Percentiles rank a stretch among this genome's conserved stretches.
phyloP scores from a whole-genome alignment of 2,797 vertebrate species.

The Staurois parvus region DNA sequence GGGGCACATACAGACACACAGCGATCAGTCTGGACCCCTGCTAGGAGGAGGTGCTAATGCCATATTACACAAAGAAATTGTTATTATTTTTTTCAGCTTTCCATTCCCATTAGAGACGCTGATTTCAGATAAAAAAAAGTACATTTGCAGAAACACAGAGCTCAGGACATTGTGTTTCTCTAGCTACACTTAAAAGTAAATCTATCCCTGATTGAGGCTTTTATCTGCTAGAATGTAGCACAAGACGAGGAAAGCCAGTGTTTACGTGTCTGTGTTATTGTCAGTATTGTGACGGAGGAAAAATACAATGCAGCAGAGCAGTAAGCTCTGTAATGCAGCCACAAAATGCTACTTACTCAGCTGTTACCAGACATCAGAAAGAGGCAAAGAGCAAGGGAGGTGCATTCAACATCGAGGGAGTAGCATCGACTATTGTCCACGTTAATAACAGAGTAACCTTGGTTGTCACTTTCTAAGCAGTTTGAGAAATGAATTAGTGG shows the following conservation, averaged over 20 bases:
- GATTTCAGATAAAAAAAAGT: slow-evolving; percentile 58
- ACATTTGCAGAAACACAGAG: slow-evolving; percentile 51
- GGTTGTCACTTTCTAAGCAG: not conserved
- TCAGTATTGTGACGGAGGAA: slow-evolving; percentile 37
- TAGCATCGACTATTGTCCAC: not conserved
- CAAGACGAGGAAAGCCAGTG: slow-evolving; percentile 44
- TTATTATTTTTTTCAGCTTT: slow-evolving; percentile 60
- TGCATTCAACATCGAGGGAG: not conserved
- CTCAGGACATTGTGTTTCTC: slow-evolving; percentile 59
- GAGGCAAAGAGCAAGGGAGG: slow-evolving; percentile 15
- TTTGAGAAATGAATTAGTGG: not conserved
- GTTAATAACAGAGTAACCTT: not conserved
- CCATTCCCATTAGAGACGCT: slow-evolving; percentile 58
- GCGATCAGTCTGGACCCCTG: slow-evolving; percentile 60
- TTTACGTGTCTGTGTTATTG: slow-evolving; percentile 46
- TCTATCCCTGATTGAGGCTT: slow-evolving; percentile 61
- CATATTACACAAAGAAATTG: slow-evolving; percentile 61
- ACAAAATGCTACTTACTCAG: slow-evolving; percentile 33
- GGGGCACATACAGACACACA: slow-evolving; percentile 48
- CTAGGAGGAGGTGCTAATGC: slow-evolving; percentile 54
- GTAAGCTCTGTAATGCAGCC: slow-evolving; percentile 35
- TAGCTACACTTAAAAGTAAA: slow-evolving; percentile 59
- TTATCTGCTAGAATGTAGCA: slow-evolving; percentile 58
- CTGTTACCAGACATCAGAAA: slow-evolving; percentile 37
- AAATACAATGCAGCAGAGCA: slow-evolving; percentile 53